Base-by-base conservation (phyloP, 2,797 vertebrate genomes). In the Sebastes diaconus region DNA sequence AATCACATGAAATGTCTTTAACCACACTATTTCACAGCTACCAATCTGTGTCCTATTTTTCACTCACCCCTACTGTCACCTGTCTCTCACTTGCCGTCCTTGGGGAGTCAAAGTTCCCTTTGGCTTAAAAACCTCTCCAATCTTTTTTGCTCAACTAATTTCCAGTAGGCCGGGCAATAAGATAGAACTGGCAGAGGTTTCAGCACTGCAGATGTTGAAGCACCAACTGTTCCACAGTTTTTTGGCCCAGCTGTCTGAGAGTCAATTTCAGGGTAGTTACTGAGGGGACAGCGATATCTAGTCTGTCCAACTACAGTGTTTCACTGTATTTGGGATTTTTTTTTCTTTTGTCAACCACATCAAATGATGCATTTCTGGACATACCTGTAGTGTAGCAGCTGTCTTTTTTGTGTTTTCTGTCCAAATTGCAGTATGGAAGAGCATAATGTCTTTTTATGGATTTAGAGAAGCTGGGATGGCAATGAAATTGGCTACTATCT, bases 41-140 rank as follows among this genome's bases (percentile, higher is more conserved):
- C 86, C 86, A 85, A 71, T 88, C 89, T 84, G 77, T 93, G 91
- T 84, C 87, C 91, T 91, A 92, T 89, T 92, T 89, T 91, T 78
- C 61, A 73, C 81, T 87, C 83, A 88, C 61, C 87, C 83, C 84
- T 64, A 11, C 88, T 74, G 87, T 93, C 91, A 91, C 88, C 89
- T 87, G 92, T 90, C 91, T 92, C 80, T 94, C 88, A 90, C 83
- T 90, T 81, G 77, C 77, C 57, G 59, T 90, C 92, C 79, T 64
- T 22, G 14, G 88, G 85, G 90, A 91, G 78, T 90, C 81, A 82
- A 75, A 88, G 86, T 91, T 93, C 90, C 90, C 88, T 77, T 90
- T 88, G 88, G 92, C 92, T 89, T 75, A 54, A 84, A 85, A 93
- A 73, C 46, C 81, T 78, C 72, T 83, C 78, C 68, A 36, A 73